Evolutionary conservation across 2,888 invertebrate genomes (phyloP).

Genomic region (Pteria penguin): DNA sequence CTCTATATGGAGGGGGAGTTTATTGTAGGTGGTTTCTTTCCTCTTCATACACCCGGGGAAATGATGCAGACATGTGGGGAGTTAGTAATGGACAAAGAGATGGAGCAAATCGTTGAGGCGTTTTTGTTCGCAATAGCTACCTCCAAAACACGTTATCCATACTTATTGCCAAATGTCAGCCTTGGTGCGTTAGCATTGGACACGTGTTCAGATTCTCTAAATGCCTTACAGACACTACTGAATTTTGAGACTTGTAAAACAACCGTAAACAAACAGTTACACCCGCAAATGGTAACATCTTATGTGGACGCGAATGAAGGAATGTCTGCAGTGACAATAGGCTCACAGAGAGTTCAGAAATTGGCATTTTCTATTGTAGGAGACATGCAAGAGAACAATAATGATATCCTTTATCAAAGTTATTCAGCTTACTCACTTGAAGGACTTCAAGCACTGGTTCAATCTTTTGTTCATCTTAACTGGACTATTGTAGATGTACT

Average conservation of each 20-base stretch:
- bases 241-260: constrained; percentile 66
- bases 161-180: constrained; percentile 53
- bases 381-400: background rate
- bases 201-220: constrained; percentile 58
- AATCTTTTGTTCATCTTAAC: constrained; percentile 48
- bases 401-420: background rate
- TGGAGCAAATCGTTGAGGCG: constrained; percentile 55
- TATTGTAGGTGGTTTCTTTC: constrained; percentile 63
- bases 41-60: constrained; percentile 51
- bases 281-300: constrained; percentile 52
- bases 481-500: constrained; percentile 61
- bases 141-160: constrained; percentile 51
- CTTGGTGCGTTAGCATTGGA: constrained; percentile 65
- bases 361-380: constrained; percentile 37
- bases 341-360: constrained; percentile 30
- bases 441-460: constrained; percentile 45
- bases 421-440: constrained; percentile 7
- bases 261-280: constrained; percentile 33
- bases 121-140: constrained; percentile 65
- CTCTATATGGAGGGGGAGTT: constrained; percentile 64
- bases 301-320: constrained; percentile 47
- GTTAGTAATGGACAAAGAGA: constrained; percentile 37
- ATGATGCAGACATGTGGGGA: constrained; percentile 53
- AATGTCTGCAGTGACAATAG: background rate
- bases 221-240: constrained; percentile 50